These are phyloP conservation scores for Crocodylus rhombifer DNA, from an alignment of 2,797 vertebrate genomes.

Conservation along the genomic window DNA sequence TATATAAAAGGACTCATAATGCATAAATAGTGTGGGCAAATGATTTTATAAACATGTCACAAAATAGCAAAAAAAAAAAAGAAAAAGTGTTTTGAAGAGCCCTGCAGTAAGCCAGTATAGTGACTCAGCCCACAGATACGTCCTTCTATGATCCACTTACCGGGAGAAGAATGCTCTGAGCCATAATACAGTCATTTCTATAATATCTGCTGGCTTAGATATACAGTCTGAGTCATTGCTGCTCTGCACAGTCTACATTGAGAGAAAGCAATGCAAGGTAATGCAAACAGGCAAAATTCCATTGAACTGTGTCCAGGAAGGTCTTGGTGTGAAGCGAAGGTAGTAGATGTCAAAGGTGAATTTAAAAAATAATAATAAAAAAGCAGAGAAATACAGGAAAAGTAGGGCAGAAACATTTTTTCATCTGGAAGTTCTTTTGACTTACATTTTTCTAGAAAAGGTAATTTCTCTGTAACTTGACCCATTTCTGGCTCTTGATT, in stretches of 20 bases:
- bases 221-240: constrained; percentile 38
- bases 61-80: neutral
- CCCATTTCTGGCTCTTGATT: neutral
- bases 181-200: neutral
- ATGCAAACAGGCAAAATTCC: neutral
- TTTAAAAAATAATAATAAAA: neutral
- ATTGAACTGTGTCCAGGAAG: neutral
- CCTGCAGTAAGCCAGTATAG: constrained; percentile 1
- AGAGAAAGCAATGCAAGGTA: neutral
- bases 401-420: neutral
- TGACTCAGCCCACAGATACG: constrained; percentile 12
- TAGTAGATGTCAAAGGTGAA: neutral
- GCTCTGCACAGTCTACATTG: neutral
- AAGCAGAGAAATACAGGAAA: neutral
- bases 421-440: neutral
- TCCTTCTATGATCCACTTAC: neutral
- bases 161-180: neutral
- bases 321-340: neutral
- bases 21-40: neutral
- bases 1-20: neutral
- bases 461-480: neutral
- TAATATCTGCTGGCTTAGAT: neutral
- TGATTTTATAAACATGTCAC: constrained; percentile 12
- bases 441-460: neutral
- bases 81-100: neutral